phyloP scores from a whole-genome alignment of 1,140 invertebrate species.

The Heliconius eleuchia region DNA sequence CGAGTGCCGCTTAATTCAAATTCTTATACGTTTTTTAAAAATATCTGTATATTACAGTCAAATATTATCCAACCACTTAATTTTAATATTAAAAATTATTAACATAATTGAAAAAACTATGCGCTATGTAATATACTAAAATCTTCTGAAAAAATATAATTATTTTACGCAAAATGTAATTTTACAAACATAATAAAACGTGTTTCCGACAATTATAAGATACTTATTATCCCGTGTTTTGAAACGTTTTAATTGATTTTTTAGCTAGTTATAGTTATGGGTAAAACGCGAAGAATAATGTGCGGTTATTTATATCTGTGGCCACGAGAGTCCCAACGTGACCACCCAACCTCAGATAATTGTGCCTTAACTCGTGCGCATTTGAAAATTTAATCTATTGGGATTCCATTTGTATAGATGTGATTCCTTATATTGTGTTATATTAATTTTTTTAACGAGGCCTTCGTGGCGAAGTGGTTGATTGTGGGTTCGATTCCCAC shows the following conservation, averaged over 20 bases:
- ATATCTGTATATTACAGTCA: too few relatives aligned
- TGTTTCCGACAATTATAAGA: background rate
- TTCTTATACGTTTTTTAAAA: too few relatives aligned
- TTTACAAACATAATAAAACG: too few relatives aligned
- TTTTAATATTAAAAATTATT: too few relatives aligned
- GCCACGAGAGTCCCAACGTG: constrained; percentile 33
- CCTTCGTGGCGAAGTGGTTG: too few relatives aligned
- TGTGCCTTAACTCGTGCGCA: constrained; percentile 24
- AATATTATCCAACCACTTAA: too few relatives aligned
- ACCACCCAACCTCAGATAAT: constrained; percentile 19
- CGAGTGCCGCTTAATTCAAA: too few relatives aligned
- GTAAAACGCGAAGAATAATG: constrained; percentile 30
- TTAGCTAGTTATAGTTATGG: background rate
- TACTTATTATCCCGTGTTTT: background rate
- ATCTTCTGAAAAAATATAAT: too few relatives aligned
- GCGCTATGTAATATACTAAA: too few relatives aligned
- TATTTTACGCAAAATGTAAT: too few relatives aligned
- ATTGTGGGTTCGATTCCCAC: too few relatives aligned
- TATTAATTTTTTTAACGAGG: background rate
- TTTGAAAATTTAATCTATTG: constrained; percentile 2
- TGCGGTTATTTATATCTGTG: constrained; percentile 39
- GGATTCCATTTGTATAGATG: background rate
- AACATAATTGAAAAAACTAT: too few relatives aligned
- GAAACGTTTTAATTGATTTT: constrained; percentile 14
- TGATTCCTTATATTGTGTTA: background rate